Evolutionary conservation across 2,113 vertebrate species (phyloP).

Genomic region (Pygoscelis antarcticus): DNA sequence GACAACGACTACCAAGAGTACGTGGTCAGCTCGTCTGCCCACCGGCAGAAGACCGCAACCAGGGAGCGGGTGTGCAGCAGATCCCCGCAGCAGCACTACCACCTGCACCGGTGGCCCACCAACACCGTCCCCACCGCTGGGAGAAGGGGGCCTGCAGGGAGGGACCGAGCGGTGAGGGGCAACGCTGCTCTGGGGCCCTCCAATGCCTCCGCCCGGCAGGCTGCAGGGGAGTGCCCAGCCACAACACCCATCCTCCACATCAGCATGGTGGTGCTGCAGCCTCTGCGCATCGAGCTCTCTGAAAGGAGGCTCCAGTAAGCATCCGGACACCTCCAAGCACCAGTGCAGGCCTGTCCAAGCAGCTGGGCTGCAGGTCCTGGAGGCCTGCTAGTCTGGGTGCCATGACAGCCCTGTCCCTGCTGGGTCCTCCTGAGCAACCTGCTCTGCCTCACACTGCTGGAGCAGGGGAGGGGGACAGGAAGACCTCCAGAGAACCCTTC

Average conservation of each 20-base stretch:
- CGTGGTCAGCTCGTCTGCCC: fast-evolving
- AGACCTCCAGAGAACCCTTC: background rate
- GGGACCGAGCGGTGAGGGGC: fast-evolving
- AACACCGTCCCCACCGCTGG: fast-evolving
- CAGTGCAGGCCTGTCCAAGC: background rate
- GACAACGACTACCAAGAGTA: too few relatives aligned
- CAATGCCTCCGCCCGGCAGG: too few relatives aligned
- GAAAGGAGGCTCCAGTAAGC: background rate
- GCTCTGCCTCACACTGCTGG: background rate
- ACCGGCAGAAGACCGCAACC: fast-evolving
- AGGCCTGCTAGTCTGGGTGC: background rate
- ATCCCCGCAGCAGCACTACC: fast-evolving
- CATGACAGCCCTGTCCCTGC: background rate
- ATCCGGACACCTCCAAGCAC: background rate
- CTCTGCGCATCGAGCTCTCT: fast-evolving
- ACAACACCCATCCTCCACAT: fast-evolving
- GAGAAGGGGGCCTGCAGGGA: fast-evolving
- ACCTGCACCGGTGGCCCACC: fast-evolving
- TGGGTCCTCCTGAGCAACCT: background rate
- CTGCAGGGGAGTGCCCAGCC: background rate
- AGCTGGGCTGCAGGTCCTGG: background rate
- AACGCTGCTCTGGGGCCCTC: background rate
- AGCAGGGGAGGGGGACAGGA: background rate
- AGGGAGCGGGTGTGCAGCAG: fast-evolving
- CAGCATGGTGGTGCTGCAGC: background rate